These are phyloP conservation scores for human (Homo sapiens) DNA, from an alignment of 2,113 vertebrate species.

Conservation along the genomic window GRCh38 chrX:96732501-96733000, in stretches of 20 bases:
- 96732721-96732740: not conserved
- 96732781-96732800: not conserved
- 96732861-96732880: not conserved
- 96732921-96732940: not conserved
- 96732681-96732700: not conserved
- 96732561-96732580: not conserved
- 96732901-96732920: slow-evolving; percentile 15
- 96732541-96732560: slow-evolving; percentile 30
- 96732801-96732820: not conserved
- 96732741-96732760: not conserved
- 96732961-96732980: not conserved
- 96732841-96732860: not conserved
- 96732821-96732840: not conserved
- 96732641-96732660: not conserved
- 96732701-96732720: not conserved
- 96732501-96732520: slow-evolving; percentile 2
- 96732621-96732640: slow-evolving; percentile 33
- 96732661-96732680: slow-evolving; percentile 37
- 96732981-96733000: not conserved
- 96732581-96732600: slow-evolving; percentile 50
- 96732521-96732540: not conserved
- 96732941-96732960: not conserved
- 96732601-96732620: slow-evolving; percentile 45
- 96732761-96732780: slow-evolving; percentile 14
- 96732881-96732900: not conserved